Evolutionary conservation across 2,113 vertebrate species (phyloP).

Genomic region (Tonatia bakeri): DNA sequence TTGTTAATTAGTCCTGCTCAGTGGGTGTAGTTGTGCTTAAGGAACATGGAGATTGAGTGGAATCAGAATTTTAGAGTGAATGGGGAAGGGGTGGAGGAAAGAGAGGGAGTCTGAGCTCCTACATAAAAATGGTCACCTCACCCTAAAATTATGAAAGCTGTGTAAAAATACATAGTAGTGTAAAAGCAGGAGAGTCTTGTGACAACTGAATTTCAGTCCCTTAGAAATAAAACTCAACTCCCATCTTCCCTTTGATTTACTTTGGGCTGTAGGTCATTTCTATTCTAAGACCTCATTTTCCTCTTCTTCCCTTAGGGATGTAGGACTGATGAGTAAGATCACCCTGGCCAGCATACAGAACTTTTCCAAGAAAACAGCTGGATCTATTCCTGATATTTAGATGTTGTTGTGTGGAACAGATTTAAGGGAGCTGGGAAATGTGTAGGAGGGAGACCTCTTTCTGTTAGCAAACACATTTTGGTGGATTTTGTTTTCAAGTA

Average conservation of each 20-base stretch:
- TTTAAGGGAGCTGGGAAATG: constrained; percentile 47
- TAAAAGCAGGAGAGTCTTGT: neutral
- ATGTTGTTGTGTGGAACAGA: constrained; percentile 25
- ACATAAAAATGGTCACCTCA: neutral
- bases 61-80: neutral
- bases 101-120: neutral
- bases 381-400: constrained; percentile 17
- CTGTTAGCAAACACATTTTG: neutral
- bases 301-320: constrained; percentile 27
- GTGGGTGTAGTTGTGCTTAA: neutral
- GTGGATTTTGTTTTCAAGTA: constrained; percentile 42
- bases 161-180: neutral
- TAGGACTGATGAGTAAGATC: neutral
- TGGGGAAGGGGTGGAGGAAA: neutral
- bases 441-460: constrained; percentile 13
- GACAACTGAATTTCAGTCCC: neutral
- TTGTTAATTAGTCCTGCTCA: neutral
- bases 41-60: constrained; percentile 5
- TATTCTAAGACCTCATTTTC: constrained; percentile 22
- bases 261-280: neutral
- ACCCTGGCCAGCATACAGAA: neutral
- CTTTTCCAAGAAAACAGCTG: constrained; percentile 25
- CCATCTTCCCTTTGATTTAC: neutral
- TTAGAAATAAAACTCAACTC: neutral
- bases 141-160: neutral